Percentiles rank a stretch among this genome's conserved stretches.
Evolutionary conservation across 2,797 vertebrate species (phyloP).

Genomic region (Rhinella marina): DNA sequence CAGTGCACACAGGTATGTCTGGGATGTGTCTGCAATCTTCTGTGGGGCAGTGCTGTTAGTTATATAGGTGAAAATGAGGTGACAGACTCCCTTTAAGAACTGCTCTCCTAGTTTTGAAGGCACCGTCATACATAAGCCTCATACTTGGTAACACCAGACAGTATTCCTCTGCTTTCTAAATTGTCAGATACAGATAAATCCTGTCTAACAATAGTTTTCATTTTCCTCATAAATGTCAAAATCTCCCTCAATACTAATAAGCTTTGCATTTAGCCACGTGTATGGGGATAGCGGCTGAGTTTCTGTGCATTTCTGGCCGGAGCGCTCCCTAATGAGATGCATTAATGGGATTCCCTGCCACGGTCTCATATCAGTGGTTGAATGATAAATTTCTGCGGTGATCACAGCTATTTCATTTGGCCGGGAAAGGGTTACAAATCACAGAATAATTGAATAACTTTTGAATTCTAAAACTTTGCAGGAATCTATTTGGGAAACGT

Average conservation of each 20-base stretch:
- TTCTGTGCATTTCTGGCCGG: not conserved
- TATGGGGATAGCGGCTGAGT: not conserved
- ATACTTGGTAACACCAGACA: not conserved
- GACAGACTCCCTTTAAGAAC: not conserved
- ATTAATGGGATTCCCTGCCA: constrained; percentile 8
- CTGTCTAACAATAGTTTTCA: constrained; percentile 16
- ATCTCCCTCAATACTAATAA: constrained; percentile 16
- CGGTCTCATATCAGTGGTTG: not conserved
- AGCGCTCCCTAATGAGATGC: constrained; percentile 1
- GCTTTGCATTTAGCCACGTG: not conserved
- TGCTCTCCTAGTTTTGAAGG: not conserved
- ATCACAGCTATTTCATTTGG: not conserved
- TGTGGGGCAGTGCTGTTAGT: too few species aligned
- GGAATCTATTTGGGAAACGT: constrained; percentile 41
- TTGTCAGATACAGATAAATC: constrained; percentile 21
- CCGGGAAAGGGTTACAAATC: constrained; percentile 27
- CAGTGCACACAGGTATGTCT: too few species aligned
- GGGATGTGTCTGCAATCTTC: too few species aligned
- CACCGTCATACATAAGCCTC: not conserved
- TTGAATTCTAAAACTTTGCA: constrained; percentile 47
- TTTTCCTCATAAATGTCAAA: constrained; percentile 23
- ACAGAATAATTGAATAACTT: constrained; percentile 28
- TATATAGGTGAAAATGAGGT: too few species aligned
- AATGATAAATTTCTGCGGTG: constrained; percentile 26
- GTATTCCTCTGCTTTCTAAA: not conserved